These are phyloP conservation scores for Megalurothrips usitatus DNA, from an alignment of 2,888 invertebrate species.

Conservation along the genomic window DNA sequence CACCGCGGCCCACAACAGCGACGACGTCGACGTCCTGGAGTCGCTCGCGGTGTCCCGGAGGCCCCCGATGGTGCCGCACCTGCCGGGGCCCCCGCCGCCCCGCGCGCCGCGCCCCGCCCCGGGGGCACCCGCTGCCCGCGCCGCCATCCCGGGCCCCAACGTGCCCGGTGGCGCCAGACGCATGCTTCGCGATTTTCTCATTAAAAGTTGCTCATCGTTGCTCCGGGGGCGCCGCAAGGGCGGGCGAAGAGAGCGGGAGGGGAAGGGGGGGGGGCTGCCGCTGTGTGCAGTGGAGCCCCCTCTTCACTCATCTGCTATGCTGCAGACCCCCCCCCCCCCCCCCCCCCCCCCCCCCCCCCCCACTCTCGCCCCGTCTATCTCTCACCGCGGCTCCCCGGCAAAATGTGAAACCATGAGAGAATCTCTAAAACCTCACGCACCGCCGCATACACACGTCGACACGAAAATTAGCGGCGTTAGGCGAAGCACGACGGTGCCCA, in stretches of 20 bases:
- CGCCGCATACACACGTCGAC: too few species aligned
- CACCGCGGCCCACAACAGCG: too few species aligned
- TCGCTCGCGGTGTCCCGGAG: too few species aligned
- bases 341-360: not conserved
- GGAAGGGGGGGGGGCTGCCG: constrained; percentile 1
- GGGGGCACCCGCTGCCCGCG: not conserved
- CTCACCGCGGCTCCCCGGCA: not conserved
- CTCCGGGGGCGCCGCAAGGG: not conserved
- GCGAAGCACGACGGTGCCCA: too few species aligned
- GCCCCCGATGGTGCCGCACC: not conserved
- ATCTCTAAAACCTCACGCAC: too few species aligned
- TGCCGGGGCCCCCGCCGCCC: not conserved
- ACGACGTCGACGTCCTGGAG: too few species aligned
- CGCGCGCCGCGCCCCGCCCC: not conserved
- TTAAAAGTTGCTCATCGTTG: constrained; percentile 19
- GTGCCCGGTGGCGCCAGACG: not conserved
- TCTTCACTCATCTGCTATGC: not conserved
- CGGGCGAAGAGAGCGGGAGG: not conserved
- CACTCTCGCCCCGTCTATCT: not conserved
- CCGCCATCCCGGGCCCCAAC: not conserved
- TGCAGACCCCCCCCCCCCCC: not conserved
- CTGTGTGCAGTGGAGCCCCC: not conserved
- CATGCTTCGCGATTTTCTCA: constrained; percentile 14
- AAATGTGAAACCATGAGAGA: too few species aligned
- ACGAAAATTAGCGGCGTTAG: too few species aligned